Conservation (phyloP, 2,888 invertebrate species). For the Tanypteryx hageni region DNA sequence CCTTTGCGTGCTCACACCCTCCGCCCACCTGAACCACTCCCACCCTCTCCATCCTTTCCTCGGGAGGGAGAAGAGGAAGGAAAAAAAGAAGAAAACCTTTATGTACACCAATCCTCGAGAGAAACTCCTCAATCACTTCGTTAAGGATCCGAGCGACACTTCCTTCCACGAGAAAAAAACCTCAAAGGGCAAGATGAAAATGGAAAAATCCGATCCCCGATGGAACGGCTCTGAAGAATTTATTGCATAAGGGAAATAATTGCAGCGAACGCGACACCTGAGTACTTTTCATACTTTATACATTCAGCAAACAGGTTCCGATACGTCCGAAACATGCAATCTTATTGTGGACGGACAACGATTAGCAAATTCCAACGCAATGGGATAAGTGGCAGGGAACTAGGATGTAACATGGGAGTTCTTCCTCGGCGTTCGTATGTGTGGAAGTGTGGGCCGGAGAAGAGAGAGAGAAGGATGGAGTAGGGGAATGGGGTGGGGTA, state of each 20-base stretch:
- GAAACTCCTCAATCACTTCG: constrained; percentile 50
- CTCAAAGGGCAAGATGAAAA: not conserved
- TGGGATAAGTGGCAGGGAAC: constrained; percentile 60
- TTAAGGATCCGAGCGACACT: constrained; percentile 33
- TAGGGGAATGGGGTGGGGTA: not conserved
- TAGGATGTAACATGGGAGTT: constrained; percentile 44
- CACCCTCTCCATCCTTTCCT: not conserved
- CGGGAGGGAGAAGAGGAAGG: not conserved
- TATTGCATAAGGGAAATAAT: constrained; percentile 48
- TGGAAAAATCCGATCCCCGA: not conserved
- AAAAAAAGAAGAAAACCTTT: not conserved
- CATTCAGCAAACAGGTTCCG: constrained; percentile 57
- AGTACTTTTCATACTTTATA: constrained; percentile 60
- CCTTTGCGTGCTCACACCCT: constrained; percentile 34
- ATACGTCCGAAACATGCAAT: constrained; percentile 59
- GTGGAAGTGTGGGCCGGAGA: not conserved
- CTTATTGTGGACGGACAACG: constrained; percentile 52
- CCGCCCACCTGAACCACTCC: not conserved
- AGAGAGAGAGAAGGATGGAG: not conserved
- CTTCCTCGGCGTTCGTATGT: not conserved
- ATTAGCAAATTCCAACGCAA: constrained; percentile 51
- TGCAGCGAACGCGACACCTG: constrained; percentile 44
- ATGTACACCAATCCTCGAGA: constrained; percentile 15
- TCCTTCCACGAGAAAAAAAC: not conserved
- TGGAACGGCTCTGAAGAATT: constrained; percentile 14